Evolutionary conservation across 2,888 invertebrate genomes (phyloP), one percentile per base, ranked within the genome.

Genomic region (Drosophila meridiana): DNA sequence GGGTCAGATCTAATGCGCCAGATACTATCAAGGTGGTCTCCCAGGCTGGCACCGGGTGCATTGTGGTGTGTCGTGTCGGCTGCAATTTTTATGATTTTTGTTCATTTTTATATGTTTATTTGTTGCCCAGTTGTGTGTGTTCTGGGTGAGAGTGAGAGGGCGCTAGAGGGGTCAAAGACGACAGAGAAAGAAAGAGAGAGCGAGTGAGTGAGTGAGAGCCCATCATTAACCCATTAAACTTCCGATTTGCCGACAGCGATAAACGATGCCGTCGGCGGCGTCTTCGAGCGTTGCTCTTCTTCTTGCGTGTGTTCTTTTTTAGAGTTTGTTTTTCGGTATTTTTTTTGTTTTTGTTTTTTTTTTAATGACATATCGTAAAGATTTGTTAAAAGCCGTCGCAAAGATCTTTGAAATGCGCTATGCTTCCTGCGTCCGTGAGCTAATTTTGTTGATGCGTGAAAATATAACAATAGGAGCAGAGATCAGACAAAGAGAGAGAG

Each of bases 151-250:
- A 48, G n/a, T 5, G 45, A 68, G 57, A 42, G 56, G 1, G 56
- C 3, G 32, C 42, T 14, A 7, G 61, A 36, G 43, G 48, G 48
- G 42, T 34, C 52, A 52, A 52, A 50, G 50, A 20, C 11, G 43
- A 40, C 57, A 20, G 64, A 52, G 43, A 56, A 42, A 55, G 62
- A 50, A 30, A 36, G 48, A 11, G 48, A 32, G 43, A 38, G 48
- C 4, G 58, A 13, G 57, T 4, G 59, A 30, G 42, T 3, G 67
- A 56, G 63, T 50, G 73, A 68, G 72, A 67, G 72, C 73, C 73
- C 90, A 90, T 89, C 89, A 90, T 87, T 87, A 87, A 87, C 87
- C 87, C 87, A 87, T 87, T 87, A 87, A 87, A 87, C 87, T 87
- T 87, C 87, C 87, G 87, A 87, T 87, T 90, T 87, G 84, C 89